Percentiles rank a stretch among this genome's conserved stretches.
phyloP scores from a whole-genome alignment of 2,888 invertebrate species.

The Aphodius sticticus region DNA sequence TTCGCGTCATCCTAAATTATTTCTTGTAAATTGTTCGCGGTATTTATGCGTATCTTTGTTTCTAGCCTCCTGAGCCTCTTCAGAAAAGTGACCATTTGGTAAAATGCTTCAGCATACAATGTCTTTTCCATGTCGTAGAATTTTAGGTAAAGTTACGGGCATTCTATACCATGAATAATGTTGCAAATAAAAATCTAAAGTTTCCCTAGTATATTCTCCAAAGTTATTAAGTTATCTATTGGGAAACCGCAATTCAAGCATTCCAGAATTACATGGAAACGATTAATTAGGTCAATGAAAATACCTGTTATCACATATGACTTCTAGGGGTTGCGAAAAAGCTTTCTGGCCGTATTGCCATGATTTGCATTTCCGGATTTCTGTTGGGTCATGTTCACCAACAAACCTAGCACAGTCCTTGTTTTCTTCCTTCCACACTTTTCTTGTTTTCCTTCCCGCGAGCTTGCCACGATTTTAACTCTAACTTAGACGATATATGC shows the following conservation, averaged over 20 bases:
- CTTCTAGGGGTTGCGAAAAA: conserved; percentile 16
- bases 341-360: conserved; percentile 36
- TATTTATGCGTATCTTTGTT: conserved; percentile 8
- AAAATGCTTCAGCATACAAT: background rate
- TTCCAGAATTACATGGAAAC: conserved; percentile 16
- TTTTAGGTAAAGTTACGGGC: conserved; percentile 16
- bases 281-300: conserved; percentile 16
- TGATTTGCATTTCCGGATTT: conserved; percentile 41
- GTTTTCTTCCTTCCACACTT: conserved; percentile 21
- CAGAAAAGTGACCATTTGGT: conserved; percentile 15
- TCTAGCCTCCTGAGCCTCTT: conserved; percentile 17
- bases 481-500: conserved; percentile 35
- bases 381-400: conserved; percentile 37
- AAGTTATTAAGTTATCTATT: conserved; percentile 10
- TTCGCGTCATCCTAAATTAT: background rate
- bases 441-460: conserved; percentile 30
- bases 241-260: conserved; percentile 10
- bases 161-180: conserved; percentile 16
- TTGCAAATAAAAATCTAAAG: conserved; percentile 16
- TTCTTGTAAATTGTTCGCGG: conserved; percentile 10
- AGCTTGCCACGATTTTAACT: conserved; percentile 31
- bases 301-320: conserved; percentile 16
- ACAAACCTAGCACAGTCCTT: conserved; percentile 19
- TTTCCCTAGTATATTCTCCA: background rate
- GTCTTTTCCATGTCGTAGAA: conserved; percentile 14